Percentiles rank a stretch among this genome's conserved stretches.
These are phyloP conservation scores for Microctenopoma steveboyesi DNA, from an alignment of 2,797 vertebrate species.

Conservation along the genomic window DNA sequence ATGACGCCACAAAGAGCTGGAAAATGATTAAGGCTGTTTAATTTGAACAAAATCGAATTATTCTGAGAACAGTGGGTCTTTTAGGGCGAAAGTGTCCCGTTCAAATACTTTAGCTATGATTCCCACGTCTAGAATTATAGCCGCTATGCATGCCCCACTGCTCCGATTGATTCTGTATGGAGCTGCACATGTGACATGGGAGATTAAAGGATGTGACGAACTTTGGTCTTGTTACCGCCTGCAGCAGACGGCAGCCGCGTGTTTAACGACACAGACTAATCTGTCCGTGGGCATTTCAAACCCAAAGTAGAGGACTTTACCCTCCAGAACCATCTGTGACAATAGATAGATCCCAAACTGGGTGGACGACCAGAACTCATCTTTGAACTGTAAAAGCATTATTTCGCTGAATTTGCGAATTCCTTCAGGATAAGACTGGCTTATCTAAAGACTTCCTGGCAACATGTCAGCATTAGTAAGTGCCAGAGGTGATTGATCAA, in stretches of 20 bases:
- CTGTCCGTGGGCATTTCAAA: constrained; percentile 54
- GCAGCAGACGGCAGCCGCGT: constrained; percentile 35
- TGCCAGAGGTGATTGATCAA: constrained; percentile 37
- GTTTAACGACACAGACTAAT: constrained; percentile 49
- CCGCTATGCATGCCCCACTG: constrained; percentile 13
- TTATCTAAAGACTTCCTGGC: constrained; percentile 46
- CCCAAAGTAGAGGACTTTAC: constrained; percentile 34
- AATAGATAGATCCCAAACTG: constrained; percentile 38
- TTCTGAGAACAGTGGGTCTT: constrained; percentile 2
- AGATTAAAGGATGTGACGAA: constrained; percentile 57
- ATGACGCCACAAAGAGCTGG: background rate
- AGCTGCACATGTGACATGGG: constrained; percentile 50
- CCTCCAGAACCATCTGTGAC: constrained; percentile 57
- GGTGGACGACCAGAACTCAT: constrained; percentile 47
- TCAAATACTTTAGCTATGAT: constrained; percentile 9
- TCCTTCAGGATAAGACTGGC: constrained; percentile 35
- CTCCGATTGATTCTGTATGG: constrained; percentile 49
- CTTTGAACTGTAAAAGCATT: constrained; percentile 59
- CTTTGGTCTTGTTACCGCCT: constrained; percentile 33
- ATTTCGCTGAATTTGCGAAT: constrained; percentile 55
- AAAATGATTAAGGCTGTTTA: background rate
- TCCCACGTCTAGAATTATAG: constrained; percentile 22
- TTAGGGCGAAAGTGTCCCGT: background rate
- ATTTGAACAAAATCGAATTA: background rate
- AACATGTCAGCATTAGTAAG: constrained; percentile 54